Evolutionary conservation across 64 coral and sea anemone species (phyloP).

Genomic region (Hydrozoanthus tunicans): DNA sequence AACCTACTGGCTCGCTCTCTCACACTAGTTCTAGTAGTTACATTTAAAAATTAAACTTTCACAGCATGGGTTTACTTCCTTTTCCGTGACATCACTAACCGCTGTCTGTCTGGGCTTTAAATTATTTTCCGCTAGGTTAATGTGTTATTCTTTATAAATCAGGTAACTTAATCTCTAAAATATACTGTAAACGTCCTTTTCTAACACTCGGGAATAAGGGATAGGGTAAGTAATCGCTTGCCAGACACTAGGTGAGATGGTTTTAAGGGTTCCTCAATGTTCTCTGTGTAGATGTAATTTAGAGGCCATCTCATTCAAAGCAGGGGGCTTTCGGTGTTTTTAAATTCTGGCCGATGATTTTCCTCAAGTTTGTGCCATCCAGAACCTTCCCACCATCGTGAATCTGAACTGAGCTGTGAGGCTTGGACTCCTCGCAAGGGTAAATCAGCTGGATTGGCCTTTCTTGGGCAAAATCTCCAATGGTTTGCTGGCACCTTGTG

Average conservation of each 20-base stretch:
- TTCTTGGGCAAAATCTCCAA: not conserved
- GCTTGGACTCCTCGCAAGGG: slow-evolving; percentile 27
- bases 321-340: not conserved
- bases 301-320: slow-evolving; percentile 25
- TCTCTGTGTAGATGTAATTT: slow-evolving; percentile 40
- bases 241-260: slow-evolving; percentile 39
- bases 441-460: slow-evolving; percentile 16
- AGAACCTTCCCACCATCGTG: slow-evolving; percentile 9
- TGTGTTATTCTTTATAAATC: too few species aligned
- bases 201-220: not conserved
- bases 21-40: too few species aligned
- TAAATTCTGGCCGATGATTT: not conserved
- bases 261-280: slow-evolving; percentile 35
- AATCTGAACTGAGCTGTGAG: not conserved
- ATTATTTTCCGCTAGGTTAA: too few species aligned
- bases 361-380: slow-evolving; percentile 6
- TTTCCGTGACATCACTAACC: too few species aligned
- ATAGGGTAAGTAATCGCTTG: not conserved
- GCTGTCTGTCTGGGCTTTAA: too few species aligned
- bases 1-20: too few species aligned
- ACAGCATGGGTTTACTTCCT: too few species aligned
- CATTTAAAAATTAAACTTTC: too few species aligned
- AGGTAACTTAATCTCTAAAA: too few species aligned
- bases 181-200: too few species aligned
- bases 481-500: not conserved